These are phyloP conservation scores for Diorhabda sublineata DNA, from an alignment of 1,140 invertebrate species.

Conservation along the genomic window DNA sequence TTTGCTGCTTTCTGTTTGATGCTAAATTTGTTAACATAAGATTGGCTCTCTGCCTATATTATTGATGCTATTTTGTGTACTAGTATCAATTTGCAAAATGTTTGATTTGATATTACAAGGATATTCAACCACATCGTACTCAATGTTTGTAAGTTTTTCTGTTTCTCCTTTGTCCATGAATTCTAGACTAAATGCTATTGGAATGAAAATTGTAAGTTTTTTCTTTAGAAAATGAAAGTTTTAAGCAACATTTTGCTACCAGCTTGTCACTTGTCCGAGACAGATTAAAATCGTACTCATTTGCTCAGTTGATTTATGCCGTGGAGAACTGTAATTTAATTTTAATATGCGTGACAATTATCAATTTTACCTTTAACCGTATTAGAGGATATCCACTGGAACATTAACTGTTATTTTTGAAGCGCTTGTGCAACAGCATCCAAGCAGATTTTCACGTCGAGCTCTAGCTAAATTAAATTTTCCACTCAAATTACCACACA, in stretches of 20 bases:
- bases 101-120: background rate
- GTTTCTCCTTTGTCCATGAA: background rate
- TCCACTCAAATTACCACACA: conserved; percentile 3
- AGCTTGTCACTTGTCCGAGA: background rate
- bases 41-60: background rate
- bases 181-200: background rate
- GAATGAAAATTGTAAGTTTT: background rate
- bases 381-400: conserved; percentile 17
- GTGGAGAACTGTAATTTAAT: conserved; percentile 9
- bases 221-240: background rate
- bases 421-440: conserved; percentile 3
- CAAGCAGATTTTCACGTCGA: conserved; percentile 5
- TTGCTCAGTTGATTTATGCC: background rate
- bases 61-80: background rate
- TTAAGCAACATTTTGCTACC: background rate
- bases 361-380: conserved; percentile 17
- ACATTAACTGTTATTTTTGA: conserved; percentile 17
- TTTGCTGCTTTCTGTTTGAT: background rate
- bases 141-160: too few species aligned
- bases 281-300: background rate
- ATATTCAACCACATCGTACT: background rate
- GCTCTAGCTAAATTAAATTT: conserved; percentile 16
- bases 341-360: conserved; percentile 19
- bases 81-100: background rate
- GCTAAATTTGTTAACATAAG: background rate